These are phyloP conservation scores for Melanostoma mellinum DNA, from an alignment of 2,888 invertebrate species.

Conservation along the genomic window DNA sequence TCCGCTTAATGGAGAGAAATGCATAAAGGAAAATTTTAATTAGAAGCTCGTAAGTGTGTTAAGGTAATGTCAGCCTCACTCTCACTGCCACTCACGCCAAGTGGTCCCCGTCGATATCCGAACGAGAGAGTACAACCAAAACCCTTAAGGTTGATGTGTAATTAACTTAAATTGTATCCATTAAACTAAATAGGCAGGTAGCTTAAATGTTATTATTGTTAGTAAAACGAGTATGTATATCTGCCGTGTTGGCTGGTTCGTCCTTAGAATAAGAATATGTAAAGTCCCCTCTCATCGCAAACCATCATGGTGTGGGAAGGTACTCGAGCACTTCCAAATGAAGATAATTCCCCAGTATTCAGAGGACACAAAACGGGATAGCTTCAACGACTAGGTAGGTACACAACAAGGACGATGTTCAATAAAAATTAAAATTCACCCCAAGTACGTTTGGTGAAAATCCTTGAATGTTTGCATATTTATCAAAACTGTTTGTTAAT, in stretches of 20 bases:
- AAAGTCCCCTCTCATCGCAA: slow-evolving; percentile 6
- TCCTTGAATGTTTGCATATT: slow-evolving; percentile 73
- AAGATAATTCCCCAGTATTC: slow-evolving; percentile 39
- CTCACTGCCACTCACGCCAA: neutral
- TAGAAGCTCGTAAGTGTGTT: slow-evolving; percentile 51
- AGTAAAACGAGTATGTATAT: slow-evolving; percentile 44
- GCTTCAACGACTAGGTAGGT: slow-evolving; percentile 1
- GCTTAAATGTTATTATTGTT: slow-evolving; percentile 80
- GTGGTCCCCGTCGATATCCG: slow-evolving; percentile 23
- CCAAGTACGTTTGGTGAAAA: slow-evolving; percentile 66
- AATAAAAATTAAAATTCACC: slow-evolving; percentile 73
- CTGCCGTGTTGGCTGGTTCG: slow-evolving; percentile 40
- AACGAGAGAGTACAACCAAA: slow-evolving; percentile 16
- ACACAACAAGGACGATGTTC: slow-evolving; percentile 48
- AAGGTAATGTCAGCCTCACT: neutral
- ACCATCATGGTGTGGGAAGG: slow-evolving; percentile 1
- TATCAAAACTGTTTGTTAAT: slow-evolving; percentile 72
- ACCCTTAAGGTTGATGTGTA: slow-evolving; percentile 74
- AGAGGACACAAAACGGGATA: neutral
- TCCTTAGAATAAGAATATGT: slow-evolving; percentile 56
- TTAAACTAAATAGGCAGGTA: slow-evolving; percentile 81
- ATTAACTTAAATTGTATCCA: slow-evolving; percentile 81
- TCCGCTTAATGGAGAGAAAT: slow-evolving; percentile 47
- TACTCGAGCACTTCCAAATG: slow-evolving; percentile 25
- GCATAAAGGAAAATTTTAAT: slow-evolving; percentile 57